Percentiles rank a stretch among this genome's conserved stretches.
These are phyloP conservation scores for Drosophila eugracilis DNA, from an alignment of 1,140 invertebrate species.

Conservation along the genomic window DNA sequence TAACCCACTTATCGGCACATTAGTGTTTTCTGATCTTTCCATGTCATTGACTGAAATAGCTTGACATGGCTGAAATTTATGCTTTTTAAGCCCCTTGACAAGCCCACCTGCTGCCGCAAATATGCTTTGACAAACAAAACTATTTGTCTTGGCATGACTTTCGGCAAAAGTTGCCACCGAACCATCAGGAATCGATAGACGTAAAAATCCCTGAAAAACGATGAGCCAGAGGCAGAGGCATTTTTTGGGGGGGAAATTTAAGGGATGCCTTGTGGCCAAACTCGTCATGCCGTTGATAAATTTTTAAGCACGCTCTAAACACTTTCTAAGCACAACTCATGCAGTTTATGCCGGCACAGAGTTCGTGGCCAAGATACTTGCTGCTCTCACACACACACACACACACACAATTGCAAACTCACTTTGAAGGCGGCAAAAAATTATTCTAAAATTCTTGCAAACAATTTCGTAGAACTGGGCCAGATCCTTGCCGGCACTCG, in stretches of 20 bases:
- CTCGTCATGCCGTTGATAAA: conserved; percentile 79
- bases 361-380: conserved; percentile 44
- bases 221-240: conserved; percentile 38
- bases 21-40: conserved; percentile 55
- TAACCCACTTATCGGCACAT: background rate
- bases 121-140: conserved; percentile 78
- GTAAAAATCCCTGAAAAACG: conserved; percentile 74
- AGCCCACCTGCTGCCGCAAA: conserved; percentile 50
- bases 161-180: conserved; percentile 47
- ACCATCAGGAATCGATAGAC: conserved; percentile 72
- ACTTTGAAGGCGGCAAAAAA: conserved; percentile 59
- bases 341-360: conserved; percentile 66
- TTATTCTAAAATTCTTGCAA: conserved; percentile 81
- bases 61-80: conserved; percentile 23
- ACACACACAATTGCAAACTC: conserved; percentile 35
- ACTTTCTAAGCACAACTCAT: conserved; percentile 79
- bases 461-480: conserved; percentile 63
- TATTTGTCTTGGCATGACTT: conserved; percentile 76
- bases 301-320: conserved; percentile 80
- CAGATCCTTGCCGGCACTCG: conserved; percentile 28
- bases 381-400: no score
- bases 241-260: conserved; percentile 9
- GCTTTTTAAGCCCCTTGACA: background rate
- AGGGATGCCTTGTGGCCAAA: conserved; percentile 63
- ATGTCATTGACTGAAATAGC: conserved; percentile 52